phyloP scores from a whole-genome alignment of 2,113 vertebrate genomes.

The Rhombomys opimus region DNA sequence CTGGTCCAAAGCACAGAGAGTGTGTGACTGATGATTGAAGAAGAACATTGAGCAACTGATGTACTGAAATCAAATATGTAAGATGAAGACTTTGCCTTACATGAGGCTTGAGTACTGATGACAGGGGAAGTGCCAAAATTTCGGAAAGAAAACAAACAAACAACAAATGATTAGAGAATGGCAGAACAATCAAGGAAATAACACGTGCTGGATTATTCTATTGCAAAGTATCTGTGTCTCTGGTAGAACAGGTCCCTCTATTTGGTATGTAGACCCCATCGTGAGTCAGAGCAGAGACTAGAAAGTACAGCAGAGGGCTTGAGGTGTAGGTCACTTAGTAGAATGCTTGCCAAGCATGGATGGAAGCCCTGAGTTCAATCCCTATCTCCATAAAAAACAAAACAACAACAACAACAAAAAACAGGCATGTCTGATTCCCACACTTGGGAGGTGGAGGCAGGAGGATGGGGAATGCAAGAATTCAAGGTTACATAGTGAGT shows the following conservation, averaged over 20 bases:
- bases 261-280: accelerated
- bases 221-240: neutral
- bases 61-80: accelerated
- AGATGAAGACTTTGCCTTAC: neutral
- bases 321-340: neutral
- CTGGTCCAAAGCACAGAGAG: neutral
- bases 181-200: neutral
- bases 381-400: neutral
- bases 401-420: too few species aligned
- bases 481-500: neutral
- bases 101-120: neutral
- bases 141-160: neutral
- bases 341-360: neutral
- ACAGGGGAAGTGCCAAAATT: neutral
- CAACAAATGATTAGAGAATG: neutral
- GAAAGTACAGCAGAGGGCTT: accelerated
- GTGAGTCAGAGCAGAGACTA: neutral
- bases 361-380: neutral
- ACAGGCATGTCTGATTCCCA: too few species aligned
- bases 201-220: neutral
- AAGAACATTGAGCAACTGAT: neutral
- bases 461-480: neutral
- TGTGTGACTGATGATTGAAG: accelerated
- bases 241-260: neutral
- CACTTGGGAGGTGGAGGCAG: neutral